Conservation (phyloP, 2,888 invertebrate species). For the Iphiclides podalirius region DNA sequence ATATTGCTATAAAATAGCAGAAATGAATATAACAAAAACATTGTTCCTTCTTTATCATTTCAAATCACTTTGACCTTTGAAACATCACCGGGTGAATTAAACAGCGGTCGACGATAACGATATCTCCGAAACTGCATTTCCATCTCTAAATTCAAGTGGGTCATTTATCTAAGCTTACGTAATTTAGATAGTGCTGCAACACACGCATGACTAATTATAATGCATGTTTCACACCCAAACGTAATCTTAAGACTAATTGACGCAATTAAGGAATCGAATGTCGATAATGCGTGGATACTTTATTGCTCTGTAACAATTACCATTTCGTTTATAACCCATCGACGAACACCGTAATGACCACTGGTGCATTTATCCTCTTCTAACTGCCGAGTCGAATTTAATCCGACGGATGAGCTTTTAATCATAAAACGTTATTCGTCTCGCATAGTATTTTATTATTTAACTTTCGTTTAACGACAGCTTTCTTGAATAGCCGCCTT, state of each 20-base stretch:
- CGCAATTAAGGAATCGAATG: constrained; percentile 24
- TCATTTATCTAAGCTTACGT: constrained; percentile 21
- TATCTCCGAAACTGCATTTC: constrained; percentile 18
- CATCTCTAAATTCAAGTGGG: constrained; percentile 18
- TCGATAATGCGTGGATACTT: constrained; percentile 18
- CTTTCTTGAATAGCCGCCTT: constrained; percentile 2
- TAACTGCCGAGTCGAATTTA: constrained; percentile 7
- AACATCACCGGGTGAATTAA: neutral
- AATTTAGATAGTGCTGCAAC: constrained; percentile 21
- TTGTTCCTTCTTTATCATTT: constrained; percentile 17
- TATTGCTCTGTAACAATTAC: constrained; percentile 17
- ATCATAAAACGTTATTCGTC: constrained; percentile 9
- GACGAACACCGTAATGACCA: constrained; percentile 6
- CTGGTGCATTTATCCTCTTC: constrained; percentile 8
- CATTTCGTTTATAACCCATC: constrained; percentile 8
- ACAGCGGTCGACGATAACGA: constrained; percentile 13
- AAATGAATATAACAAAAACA: neutral
- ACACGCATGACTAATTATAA: constrained; percentile 32
- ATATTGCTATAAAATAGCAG: no score
- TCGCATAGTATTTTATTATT: constrained; percentile 6
- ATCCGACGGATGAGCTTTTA: constrained; percentile 7
- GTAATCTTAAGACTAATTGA: constrained; percentile 36
- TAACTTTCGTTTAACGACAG: constrained; percentile 7
- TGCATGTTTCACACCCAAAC: constrained; percentile 32
- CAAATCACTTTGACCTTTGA: constrained; percentile 23